These are phyloP conservation scores for Aythya baeri DNA, from an alignment of 2,113 vertebrate species.

Conservation along the genomic window DNA sequence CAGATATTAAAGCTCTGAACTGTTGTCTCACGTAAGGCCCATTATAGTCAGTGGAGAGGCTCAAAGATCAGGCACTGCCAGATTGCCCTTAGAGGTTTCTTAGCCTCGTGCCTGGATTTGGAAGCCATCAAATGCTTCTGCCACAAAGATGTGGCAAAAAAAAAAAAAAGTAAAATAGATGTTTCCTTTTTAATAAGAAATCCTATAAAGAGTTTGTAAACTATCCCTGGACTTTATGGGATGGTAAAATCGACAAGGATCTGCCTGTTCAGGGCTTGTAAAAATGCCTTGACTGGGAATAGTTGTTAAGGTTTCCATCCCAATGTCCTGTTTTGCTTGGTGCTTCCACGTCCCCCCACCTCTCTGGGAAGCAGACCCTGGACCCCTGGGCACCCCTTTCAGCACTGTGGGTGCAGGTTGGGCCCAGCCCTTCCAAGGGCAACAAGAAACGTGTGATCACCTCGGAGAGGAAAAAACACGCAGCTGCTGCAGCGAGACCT, in stretches of 20 bases:
- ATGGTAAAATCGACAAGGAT: slow-evolving; percentile 33
- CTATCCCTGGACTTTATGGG: background rate
- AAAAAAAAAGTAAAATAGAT: background rate
- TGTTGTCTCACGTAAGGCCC: background rate
- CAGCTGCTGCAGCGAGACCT: background rate
- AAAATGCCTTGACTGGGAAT: slow-evolving; percentile 9
- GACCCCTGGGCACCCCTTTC: background rate
- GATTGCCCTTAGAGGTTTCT: background rate
- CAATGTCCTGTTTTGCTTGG: background rate
- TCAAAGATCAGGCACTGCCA: background rate
- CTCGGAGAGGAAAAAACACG: background rate
- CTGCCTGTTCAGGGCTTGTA: slow-evolving; percentile 37
- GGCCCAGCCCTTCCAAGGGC: background rate
- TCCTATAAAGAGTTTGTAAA: background rate
- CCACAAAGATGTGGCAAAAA: background rate
- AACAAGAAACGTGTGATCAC: fast-evolving
- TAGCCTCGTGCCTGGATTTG: background rate
- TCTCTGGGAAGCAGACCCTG: background rate
- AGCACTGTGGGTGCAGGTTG: fast-evolving
- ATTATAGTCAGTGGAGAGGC: fast-evolving
- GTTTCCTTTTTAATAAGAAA: background rate
- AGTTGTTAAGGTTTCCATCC: background rate
- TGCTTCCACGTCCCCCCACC: background rate
- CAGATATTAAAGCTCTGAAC: background rate
- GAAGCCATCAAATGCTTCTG: background rate